Base-by-base conservation (phyloP, 2,797 vertebrate genomes). In the Sebastes matsubarae region DNA sequence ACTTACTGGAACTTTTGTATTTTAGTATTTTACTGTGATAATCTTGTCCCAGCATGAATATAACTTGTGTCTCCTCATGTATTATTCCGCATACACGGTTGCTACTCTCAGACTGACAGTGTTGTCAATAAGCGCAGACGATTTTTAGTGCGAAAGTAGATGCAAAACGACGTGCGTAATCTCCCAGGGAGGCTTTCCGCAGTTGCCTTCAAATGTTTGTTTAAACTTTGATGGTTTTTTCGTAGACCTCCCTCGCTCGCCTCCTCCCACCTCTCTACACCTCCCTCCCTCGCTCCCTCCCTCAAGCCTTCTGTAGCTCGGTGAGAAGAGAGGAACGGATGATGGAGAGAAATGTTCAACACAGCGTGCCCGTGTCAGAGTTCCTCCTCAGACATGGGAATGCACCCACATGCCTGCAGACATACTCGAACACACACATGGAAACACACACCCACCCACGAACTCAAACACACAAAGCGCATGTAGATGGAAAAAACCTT, bases 371-470 rank as follows among this genome's bases (percentile, higher is more conserved):
- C 32, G 77, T 92, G 90, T 93, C 90, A 91, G 88, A 91, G 89
- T 90, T 93, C 80, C 82, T 84, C 72, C 68, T 83, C 78, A 88
- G 89, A 92, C 83, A 85, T 60, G 83, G 87, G 80, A 90, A 85
- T 57, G 87, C 87, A 90, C 82, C 87, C 89, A 87, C 93, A 89
- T 80, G 89, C 85, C 79, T 69, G 61, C 80, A 90, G 77, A 83
- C 77, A 75, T 59, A 71, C 73, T 79, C 60, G 68, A 81, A 77
- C 77, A 75, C 72, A 75, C 83, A 75, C 83, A 80, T 22, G 14
- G 70, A 63, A 63, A 78, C 68, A 82, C 59, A 58, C 64, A 57
- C 79, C 71, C 83, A 22, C 79, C 59, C 80, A 84, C 86, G 27
- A 80, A 22, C 67, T 67, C 65, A 36, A 50, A 76, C 74, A 77